A percentile compares a stretch with the other conserved stretches of the same genome.
Conservation (phyloP, 35 echinoderm and acorn worm species). For the Holothuria glaberrima region DNA sequence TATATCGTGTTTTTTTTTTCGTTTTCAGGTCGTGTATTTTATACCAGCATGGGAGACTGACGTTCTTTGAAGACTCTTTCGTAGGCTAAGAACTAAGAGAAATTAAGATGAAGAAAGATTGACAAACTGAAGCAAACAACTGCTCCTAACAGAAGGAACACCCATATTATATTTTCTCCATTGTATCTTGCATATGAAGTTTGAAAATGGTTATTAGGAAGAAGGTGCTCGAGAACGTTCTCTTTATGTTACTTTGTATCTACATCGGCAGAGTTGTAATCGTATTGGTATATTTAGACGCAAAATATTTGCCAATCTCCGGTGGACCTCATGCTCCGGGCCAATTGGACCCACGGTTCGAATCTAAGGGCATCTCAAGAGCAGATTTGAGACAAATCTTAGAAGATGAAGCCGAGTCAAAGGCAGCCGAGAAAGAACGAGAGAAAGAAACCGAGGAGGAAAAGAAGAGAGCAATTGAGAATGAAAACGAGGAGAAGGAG, state of each 20-base stretch:
- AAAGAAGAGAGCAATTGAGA: conserved; percentile 36
- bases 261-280: conserved; percentile 63
- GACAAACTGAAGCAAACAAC: no score
- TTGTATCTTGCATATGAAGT: no score
- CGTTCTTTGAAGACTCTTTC: no score
- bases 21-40: no score
- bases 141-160: no score
- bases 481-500: conserved; percentile 22
- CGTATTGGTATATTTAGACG: conserved; percentile 68
- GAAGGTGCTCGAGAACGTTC: conserved; percentile 59
- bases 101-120: no score
- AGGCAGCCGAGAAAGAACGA: conserved; percentile 22
- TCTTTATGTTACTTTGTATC: conserved; percentile 62
- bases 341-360: not conserved
- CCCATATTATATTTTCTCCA: no score
- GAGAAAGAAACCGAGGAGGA: no score
- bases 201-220: conserved; percentile 4
- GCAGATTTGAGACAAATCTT: not conserved
- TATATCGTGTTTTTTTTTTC: no score
- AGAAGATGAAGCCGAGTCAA: conserved; percentile 27
- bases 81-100: no score
- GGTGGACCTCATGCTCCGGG: conserved; percentile 21
- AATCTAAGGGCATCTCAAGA: not conserved
- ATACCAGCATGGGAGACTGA: no score
- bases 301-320: conserved; percentile 2